Evolutionary conservation across 2,113 vertebrate genomes (phyloP).

Genomic region (Daboia siamensis): DNA sequence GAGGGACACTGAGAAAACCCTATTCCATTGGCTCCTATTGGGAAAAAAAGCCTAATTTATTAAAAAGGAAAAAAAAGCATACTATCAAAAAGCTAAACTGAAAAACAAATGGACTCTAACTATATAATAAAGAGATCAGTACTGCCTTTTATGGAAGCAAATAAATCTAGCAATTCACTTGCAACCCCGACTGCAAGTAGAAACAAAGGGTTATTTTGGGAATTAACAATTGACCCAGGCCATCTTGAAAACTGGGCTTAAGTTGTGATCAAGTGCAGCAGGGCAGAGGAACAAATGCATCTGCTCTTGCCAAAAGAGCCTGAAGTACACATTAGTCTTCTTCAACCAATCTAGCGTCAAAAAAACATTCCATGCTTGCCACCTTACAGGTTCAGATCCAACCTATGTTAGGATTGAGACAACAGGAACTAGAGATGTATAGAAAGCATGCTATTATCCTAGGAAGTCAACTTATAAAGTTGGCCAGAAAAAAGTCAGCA

Average conservation of each 20-base stretch:
- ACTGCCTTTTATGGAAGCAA: neutral
- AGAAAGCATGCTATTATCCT: neutral
- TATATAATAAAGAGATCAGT: accelerated
- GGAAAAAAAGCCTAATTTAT: neutral
- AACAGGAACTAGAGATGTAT: neutral
- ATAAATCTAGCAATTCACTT: neutral
- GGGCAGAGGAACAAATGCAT: neutral
- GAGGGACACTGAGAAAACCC: constrained; percentile 78
- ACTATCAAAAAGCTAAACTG: neutral
- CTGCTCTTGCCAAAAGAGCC: neutral
- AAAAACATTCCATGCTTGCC: neutral
- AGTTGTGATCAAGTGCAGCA: neutral
- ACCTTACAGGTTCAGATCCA: neutral
- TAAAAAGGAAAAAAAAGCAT: accelerated
- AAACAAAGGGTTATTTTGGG: neutral
- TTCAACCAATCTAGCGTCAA: neutral
- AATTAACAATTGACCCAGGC: neutral
- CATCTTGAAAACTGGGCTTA: neutral
- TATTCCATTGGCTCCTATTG: constrained; percentile 80
- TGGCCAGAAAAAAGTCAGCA: neutral
- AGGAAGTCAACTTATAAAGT: neutral
- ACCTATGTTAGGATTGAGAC: neutral
- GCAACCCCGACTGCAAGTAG: neutral
- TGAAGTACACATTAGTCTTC: neutral
- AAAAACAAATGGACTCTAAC: neutral